phyloP scores from a whole-genome alignment of 2,888 invertebrate genomes.

The Tenthredo livida region DNA sequence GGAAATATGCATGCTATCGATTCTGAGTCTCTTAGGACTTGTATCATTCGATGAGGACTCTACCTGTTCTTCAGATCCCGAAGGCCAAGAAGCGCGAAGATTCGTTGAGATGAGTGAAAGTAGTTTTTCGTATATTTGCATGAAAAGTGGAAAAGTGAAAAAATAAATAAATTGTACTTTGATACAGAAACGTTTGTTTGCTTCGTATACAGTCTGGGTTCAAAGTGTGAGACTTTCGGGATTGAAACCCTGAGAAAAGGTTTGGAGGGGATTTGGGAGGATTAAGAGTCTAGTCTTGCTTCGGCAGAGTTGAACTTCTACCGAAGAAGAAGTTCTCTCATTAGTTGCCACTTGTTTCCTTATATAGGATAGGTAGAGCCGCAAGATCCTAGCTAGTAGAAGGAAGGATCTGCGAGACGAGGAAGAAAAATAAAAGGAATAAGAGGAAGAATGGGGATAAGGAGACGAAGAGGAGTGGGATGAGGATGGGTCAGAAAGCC shows the following conservation, averaged over 20 bases:
- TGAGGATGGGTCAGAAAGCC: neutral
- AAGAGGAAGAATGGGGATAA: neutral
- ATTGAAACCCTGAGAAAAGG: conserved; percentile 42
- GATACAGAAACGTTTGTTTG: neutral
- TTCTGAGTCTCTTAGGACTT: too few species aligned
- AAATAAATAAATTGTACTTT: neutral
- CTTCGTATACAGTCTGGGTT: neutral
- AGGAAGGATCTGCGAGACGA: neutral
- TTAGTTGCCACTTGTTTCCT: conserved; percentile 55
- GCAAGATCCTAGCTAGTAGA: neutral
- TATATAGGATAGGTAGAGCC: conserved; percentile 9
- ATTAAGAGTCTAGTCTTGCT: conserved; percentile 53
- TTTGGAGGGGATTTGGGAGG: conserved; percentile 39
- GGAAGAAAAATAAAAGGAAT: neutral
- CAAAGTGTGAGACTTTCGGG: conserved; percentile 14
- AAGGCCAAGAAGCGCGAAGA: too few species aligned
- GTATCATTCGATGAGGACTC: too few species aligned
- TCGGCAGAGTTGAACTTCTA: conserved; percentile 22
- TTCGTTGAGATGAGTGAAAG: too few species aligned
- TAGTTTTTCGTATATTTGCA: neutral
- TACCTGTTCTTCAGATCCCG: too few species aligned
- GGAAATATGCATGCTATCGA: too few species aligned
- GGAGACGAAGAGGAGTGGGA: neutral
- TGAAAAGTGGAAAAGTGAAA: neutral
- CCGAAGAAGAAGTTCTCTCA: conserved; percentile 54